Evolutionary conservation across 2,113 vertebrate species (phyloP), one percentile per base, ranked within the genome.

Genomic region (Sinocyclocheilus rhinocerous): DNA sequence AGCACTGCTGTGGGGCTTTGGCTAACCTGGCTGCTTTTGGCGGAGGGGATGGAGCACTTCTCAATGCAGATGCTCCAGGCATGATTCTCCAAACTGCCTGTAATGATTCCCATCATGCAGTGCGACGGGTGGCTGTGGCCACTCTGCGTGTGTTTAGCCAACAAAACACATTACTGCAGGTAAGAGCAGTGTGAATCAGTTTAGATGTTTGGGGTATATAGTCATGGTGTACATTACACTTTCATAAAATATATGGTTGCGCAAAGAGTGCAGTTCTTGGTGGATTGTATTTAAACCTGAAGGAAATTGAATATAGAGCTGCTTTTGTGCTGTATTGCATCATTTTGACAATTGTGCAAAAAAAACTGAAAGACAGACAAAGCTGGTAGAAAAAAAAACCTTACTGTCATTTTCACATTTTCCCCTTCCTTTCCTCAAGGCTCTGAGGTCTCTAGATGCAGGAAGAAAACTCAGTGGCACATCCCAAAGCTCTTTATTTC

Each of bases 1-100:
- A 89, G n/a, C 92, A 93, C 88, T 92, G 93, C 76, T 96, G 94
- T 9, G 84, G 87, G 0, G 87, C 90, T 1, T 86, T 96, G 73
- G 93, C 90, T 59, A 94, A 94, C 87, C 86, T 94, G 83, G 55
- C 91, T 1, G 80, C 82, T 12, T 57, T 93, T 45, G 77, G 90
- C 1, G 92, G 91, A 0, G 90, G 89, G 2, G 79, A 89, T 22
- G 39, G 88, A 6, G 0, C 83, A 29, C 67, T 95, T 88, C 57
- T 93, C 77, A 83, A 92, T 65, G 76, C 90, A 22, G 85, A 92
- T 0, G 89, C 90, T 72, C 85, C 86, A 12, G 12, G 76, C 65
- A 84, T 87, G 13, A 93, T 95, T 20, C 90, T 94, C 61, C 91
- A 86, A 75, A 85, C 87, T 0, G 94, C 93, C 3, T 94, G 93